Conservation (phyloP, 2,797 vertebrate species). For the Syngnathus rostellatus region DNA sequence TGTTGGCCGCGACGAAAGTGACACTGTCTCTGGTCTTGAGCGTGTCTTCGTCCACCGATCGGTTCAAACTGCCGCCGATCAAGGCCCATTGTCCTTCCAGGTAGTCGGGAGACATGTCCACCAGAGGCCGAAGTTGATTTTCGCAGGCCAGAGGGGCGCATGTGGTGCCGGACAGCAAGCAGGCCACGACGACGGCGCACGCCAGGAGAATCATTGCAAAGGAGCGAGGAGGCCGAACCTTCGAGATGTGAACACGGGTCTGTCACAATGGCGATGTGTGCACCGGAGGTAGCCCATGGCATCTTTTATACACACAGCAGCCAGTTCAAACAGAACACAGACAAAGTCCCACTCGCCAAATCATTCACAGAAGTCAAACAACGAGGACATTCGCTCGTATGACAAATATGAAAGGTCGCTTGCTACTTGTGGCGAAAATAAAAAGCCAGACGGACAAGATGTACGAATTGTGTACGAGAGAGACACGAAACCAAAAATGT, state of each 20-base stretch:
- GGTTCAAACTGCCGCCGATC: slow-evolving; percentile 13
- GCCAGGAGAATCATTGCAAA: not conserved
- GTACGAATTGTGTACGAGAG: too few species aligned
- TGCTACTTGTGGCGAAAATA: too few species aligned
- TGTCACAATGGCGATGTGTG: not conserved
- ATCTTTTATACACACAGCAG: not conserved
- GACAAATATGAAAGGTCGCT: not conserved
- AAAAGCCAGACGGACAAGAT: too few species aligned
- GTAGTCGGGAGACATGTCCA: not conserved
- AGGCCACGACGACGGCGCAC: slow-evolving; percentile 1
- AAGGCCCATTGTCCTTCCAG: slow-evolving; percentile 16
- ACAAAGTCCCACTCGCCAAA: not conserved
- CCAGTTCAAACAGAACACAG: not conserved
- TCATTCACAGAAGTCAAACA: slow-evolving; percentile 6
- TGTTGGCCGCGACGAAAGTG: not conserved
- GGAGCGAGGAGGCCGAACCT: not conserved
- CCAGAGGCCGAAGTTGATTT: slow-evolving; percentile 13
- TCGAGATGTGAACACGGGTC: not conserved
- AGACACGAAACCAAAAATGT: too few species aligned
- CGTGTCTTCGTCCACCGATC: not conserved
- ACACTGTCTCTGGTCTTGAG: slow-evolving; percentile 10
- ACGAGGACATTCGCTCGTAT: not conserved
- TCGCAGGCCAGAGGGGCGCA: slow-evolving; percentile 18
- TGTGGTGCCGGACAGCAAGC: not conserved
- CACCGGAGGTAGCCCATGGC: not conserved